Evolutionary conservation across 1,140 invertebrate genomes (phyloP).

Genomic region (Tenebrio molitor): DNA sequence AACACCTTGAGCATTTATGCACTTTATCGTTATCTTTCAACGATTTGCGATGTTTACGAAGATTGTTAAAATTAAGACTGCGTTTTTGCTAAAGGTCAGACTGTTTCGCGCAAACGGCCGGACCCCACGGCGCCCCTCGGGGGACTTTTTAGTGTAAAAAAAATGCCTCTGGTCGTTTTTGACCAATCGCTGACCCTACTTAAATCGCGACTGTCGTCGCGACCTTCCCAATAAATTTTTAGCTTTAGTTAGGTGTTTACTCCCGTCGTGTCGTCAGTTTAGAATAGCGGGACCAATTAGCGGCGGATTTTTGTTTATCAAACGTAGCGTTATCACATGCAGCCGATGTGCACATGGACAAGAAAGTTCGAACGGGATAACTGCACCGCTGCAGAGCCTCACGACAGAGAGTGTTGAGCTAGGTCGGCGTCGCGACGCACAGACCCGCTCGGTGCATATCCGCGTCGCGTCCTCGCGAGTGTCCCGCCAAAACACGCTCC

Average conservation of each 20-base stretch:
- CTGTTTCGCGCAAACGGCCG: conserved; percentile 22
- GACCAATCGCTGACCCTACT: too few species aligned
- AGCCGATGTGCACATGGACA: conserved; percentile 51
- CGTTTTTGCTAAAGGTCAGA: conserved; percentile 36
- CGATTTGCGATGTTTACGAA: conserved; percentile 34
- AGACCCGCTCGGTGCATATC: conserved; percentile 51
- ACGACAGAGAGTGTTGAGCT: conserved; percentile 65
- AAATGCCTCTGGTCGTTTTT: too few species aligned
- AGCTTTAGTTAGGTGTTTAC: neutral
- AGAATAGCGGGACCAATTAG: neutral
- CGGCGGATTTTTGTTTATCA: conserved; percentile 30
- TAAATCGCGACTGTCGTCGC: too few species aligned
- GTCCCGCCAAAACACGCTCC: conserved; percentile 46
- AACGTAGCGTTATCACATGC: conserved; percentile 47
- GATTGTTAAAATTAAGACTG: conserved; percentile 26
- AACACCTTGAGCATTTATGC: too few species aligned
- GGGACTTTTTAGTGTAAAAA: too few species aligned
- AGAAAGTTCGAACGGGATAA: conserved; percentile 57
- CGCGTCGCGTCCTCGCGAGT: conserved; percentile 45
- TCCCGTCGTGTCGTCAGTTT: neutral
- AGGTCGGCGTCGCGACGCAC: conserved; percentile 65
- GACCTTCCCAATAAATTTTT: neutral
- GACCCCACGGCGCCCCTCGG: neutral
- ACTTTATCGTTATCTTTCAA: conserved; percentile 25
- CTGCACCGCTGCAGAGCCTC: conserved; percentile 62